Evolutionary conservation across 2,113 vertebrate species (phyloP).

Genomic region (Cichladusa arquata): DNA sequence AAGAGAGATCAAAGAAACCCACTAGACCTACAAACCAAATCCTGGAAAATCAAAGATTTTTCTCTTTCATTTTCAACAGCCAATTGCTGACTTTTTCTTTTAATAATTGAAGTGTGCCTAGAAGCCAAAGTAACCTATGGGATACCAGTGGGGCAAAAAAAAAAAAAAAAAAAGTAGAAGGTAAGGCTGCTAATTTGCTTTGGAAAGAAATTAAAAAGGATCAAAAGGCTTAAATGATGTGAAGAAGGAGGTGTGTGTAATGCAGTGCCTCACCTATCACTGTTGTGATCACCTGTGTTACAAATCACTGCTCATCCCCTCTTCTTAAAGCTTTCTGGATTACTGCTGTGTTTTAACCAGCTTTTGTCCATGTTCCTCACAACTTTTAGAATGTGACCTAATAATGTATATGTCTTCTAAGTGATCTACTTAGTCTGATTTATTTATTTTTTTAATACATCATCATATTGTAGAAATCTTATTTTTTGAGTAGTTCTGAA

Average conservation of each 20-base stretch:
- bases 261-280: accelerated
- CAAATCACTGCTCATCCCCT: neutral
- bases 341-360: neutral
- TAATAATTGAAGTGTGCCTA: neutral
- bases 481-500: neutral
- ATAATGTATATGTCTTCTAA: neutral
- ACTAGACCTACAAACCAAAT: neutral
- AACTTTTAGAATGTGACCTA: neutral
- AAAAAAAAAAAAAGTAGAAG: neutral
- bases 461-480: neutral
- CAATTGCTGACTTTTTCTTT: neutral
- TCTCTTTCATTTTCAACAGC: neutral
- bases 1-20: neutral
- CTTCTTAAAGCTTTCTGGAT: neutral
- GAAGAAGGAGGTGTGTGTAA: neutral
- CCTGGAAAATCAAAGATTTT: neutral
- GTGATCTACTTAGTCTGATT: neutral
- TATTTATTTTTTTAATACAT: neutral
- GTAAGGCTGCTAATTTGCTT: neutral
- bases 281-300: neutral
- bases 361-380: neutral
- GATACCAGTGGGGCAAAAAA: neutral
- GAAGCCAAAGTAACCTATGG: neutral
- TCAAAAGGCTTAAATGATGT: neutral
- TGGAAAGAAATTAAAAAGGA: neutral